Evolutionary conservation across 2,113 vertebrate genomes (phyloP).

Genomic region (Hypomesus transpacificus): DNA sequence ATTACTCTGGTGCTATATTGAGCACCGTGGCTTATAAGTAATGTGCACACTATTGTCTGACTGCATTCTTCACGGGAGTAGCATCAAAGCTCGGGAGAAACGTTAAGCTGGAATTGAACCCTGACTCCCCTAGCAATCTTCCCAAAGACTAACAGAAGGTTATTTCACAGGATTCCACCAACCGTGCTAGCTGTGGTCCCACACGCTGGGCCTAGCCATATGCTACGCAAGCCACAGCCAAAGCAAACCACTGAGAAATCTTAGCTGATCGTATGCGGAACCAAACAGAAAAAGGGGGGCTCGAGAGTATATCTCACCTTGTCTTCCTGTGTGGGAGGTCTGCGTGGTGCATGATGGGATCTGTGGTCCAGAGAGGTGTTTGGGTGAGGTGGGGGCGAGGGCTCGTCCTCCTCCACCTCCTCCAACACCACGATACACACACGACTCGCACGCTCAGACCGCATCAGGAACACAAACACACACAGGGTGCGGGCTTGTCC

Average conservation of each 20-base stretch:
- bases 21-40: slow-evolving; percentile 19
- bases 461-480: slow-evolving; percentile 58
- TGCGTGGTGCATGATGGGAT: slow-evolving; percentile 53
- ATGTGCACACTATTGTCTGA: slow-evolving; percentile 30
- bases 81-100: no score
- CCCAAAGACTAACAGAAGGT: no score
- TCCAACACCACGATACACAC: slow-evolving; percentile 99
- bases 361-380: slow-evolving; percentile 54
- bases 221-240: not conserved
- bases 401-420: slow-evolving; percentile 84
- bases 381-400: slow-evolving; percentile 49
- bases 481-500: slow-evolving; percentile 1
- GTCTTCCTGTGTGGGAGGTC: slow-evolving; percentile 52
- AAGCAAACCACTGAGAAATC: not conserved
- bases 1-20: slow-evolving; percentile 48
- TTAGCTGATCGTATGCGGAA: not conserved
- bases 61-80: no score
- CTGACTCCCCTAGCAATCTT: no score
- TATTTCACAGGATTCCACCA: no score
- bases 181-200: not conserved
- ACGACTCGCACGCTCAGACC: slow-evolving; percentile 90
- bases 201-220: not conserved
- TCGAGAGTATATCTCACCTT: slow-evolving; percentile 55
- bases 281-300: slow-evolving; percentile 3
- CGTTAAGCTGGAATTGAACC: no score